A percentile compares a stretch with the other conserved stretches of the same genome.
These are phyloP conservation scores for Brachypalpus laphriformis DNA, from an alignment of 2,888 invertebrate genomes.

Conservation along the genomic window DNA sequence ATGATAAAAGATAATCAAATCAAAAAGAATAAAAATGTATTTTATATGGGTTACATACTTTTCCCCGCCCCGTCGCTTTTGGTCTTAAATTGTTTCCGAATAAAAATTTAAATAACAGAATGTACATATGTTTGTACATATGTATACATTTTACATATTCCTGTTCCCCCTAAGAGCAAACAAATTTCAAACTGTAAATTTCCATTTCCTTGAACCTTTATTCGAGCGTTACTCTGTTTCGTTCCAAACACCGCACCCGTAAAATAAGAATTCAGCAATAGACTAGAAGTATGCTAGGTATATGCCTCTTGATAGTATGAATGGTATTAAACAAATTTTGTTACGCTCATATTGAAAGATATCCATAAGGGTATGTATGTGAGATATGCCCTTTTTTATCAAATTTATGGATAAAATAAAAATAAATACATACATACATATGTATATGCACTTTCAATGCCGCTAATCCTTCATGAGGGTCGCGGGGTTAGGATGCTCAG, in stretches of 20 bases:
- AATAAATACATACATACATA: too few relatives aligned
- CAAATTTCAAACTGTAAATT: not conserved
- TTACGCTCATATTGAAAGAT: too few relatives aligned
- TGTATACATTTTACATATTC: not conserved
- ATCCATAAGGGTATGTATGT: too few relatives aligned
- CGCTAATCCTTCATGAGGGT: too few relatives aligned
- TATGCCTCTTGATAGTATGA: not conserved
- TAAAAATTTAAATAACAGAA: not conserved
- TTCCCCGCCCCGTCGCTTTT: not conserved
- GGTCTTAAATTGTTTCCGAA: not conserved
- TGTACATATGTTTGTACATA: not conserved
- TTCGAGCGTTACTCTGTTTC: not conserved
- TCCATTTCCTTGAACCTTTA: not conserved
- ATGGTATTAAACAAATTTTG: too few relatives aligned
- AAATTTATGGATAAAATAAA: too few relatives aligned
- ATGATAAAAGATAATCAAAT: not conserved
- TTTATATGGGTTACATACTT: not conserved
- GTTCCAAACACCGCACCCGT: not conserved
- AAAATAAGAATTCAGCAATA: not conserved
- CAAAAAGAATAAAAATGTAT: not conserved
- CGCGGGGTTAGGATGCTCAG: too few relatives aligned
- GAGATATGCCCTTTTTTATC: not conserved
- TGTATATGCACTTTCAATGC: too few relatives aligned
- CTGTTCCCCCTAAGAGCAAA: not conserved
- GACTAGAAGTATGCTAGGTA: not conserved